A percentile compares a stretch with the other conserved stretches of the same genome.
Evolutionary conservation across 2,113 vertebrate species (phyloP).

Genomic region (Amblyornis subalaris): DNA sequence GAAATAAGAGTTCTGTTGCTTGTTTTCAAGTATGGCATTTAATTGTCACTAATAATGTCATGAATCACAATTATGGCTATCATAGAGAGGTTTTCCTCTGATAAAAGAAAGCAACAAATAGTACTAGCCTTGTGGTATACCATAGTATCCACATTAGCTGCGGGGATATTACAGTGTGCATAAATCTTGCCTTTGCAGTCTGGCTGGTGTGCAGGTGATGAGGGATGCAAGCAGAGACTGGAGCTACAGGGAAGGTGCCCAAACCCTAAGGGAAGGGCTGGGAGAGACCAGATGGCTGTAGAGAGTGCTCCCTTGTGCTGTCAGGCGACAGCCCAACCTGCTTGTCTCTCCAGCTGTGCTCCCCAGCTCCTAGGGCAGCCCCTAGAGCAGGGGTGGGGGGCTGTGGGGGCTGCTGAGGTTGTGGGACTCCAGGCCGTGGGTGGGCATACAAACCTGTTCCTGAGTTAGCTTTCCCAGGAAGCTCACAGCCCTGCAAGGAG

Average conservation of each 20-base stretch:
- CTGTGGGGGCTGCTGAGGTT: background rate
- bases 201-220: background rate
- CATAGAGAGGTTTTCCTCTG: background rate
- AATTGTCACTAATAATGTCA: background rate
- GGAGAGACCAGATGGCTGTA: fast-evolving
- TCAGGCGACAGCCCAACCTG: fast-evolving
- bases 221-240: background rate
- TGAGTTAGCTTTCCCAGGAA: background rate
- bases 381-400: fast-evolving
- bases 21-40: background rate
- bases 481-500: background rate
- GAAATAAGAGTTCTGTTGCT: background rate
- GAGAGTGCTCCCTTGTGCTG: background rate
- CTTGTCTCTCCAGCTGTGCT: background rate
- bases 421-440: background rate
- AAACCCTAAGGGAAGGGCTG: background rate
- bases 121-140: background rate
- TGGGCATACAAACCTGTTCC: background rate
- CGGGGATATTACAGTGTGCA: fast-evolving
- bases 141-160: background rate
- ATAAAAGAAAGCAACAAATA: background rate
- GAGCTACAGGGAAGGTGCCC: background rate
- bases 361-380: fast-evolving
- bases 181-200: background rate
- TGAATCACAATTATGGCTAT: background rate